These are phyloP conservation scores for Myotis lucifugus DNA, from an alignment of 2,113 vertebrate genomes.

Conservation along the genomic window DNA sequence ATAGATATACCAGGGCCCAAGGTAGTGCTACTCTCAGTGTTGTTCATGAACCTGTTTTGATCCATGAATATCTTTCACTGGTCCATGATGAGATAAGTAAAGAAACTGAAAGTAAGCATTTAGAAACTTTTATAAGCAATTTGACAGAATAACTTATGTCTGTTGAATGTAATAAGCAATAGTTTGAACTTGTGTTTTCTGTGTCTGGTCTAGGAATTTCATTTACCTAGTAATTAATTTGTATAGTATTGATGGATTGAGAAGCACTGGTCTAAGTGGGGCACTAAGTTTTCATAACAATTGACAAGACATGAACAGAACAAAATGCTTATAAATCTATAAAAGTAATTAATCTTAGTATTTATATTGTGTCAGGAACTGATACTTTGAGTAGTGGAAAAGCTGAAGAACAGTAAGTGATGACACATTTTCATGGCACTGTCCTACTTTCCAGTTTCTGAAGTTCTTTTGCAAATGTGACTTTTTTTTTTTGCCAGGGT, in stretches of 20 bases:
- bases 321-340: background rate
- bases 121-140: background rate
- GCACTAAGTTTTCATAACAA: background rate
- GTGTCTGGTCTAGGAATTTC: background rate
- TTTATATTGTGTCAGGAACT: background rate
- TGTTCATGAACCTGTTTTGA: background rate
- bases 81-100: background rate
- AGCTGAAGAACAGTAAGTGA: background rate
- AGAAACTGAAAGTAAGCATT: background rate
- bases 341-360: background rate
- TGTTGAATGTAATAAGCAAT: background rate
- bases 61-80: background rate
- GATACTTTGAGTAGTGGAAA: background rate
- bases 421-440: background rate
- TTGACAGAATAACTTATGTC: background rate
- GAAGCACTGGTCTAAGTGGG: background rate
- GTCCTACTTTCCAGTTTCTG: background rate
- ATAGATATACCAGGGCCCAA: background rate
- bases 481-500: background rate
- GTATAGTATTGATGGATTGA: background rate
- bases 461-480: slow-evolving; percentile 29
- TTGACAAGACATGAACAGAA: background rate
- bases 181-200: background rate
- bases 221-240: slow-evolving; percentile 15
- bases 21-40: background rate